phyloP scores from a whole-genome alignment of 1,140 invertebrate species.

The Anastrepha obliqua region DNA sequence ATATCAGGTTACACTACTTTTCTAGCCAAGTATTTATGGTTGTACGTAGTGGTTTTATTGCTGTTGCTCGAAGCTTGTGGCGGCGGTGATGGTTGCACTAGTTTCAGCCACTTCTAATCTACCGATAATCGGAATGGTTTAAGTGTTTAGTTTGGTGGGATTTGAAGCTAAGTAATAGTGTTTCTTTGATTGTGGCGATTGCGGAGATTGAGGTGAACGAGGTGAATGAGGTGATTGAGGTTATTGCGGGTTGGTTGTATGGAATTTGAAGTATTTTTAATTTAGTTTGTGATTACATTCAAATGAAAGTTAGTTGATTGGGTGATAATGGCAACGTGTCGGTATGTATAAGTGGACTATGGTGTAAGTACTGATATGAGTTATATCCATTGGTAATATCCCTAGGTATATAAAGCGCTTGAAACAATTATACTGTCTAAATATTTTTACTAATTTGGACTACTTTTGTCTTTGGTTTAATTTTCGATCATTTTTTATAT shows the following conservation, averaged over 20 bases:
- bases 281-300: not conserved
- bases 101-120: slow-evolving; percentile 27
- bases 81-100: not conserved
- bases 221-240: not conserved
- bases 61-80: not conserved
- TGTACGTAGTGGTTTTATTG: not conserved
- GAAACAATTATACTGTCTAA: no score
- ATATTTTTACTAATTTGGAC: no score
- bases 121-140: slow-evolving; percentile 10
- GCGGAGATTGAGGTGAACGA: not conserved
- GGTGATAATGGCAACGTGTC: no score
- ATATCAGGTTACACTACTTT: slow-evolving; percentile 33
- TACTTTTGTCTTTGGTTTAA: no score
- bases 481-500: no score
- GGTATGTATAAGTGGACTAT: no score
- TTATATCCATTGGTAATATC: no score
- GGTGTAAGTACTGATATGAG: no score
- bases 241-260: not conserved
- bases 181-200: not conserved
- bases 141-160: slow-evolving; percentile 24
- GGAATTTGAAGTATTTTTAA: not conserved
- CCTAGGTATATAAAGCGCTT: no score
- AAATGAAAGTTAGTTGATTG: slow-evolving; percentile 26
- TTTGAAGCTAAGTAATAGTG: not conserved
- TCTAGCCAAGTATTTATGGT: not conserved